Percentiles rank a stretch among this genome's conserved stretches.
phyloP scores from a whole-genome alignment of 2,797 vertebrate genomes.

The Acrossocheilus wenchowensis region DNA sequence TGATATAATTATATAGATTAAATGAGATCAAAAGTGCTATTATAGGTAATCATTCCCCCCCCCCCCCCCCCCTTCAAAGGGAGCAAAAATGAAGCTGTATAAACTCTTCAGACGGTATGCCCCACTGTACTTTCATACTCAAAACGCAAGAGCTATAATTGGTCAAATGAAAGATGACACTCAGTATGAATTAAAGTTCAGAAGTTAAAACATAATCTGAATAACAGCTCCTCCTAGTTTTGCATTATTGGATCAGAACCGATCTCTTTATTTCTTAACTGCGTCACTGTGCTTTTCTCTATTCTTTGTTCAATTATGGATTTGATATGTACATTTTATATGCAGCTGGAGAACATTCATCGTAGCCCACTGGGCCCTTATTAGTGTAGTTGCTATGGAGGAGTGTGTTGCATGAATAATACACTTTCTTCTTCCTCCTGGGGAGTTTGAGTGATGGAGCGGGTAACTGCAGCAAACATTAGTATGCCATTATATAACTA shows the following conservation, averaged over 20 bases:
- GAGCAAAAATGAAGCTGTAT: not conserved
- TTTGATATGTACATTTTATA: constrained; percentile 46
- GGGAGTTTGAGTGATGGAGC: constrained; percentile 37
- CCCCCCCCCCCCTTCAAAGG: constrained; percentile 1
- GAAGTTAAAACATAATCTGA: constrained; percentile 7
- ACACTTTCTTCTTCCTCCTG: constrained; percentile 17
- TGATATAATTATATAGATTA: constrained; percentile 8
- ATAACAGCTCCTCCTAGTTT: constrained; percentile 18
- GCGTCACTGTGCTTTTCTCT: constrained; percentile 8
- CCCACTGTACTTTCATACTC: not conserved
- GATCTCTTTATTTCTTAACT: constrained; percentile 32
- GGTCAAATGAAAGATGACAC: constrained; percentile 15
- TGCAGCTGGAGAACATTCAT: constrained; percentile 44
- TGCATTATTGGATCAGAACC: constrained; percentile 33
- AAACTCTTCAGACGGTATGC: not conserved
- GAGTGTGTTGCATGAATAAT: constrained; percentile 51
- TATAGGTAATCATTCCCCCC: not conserved
- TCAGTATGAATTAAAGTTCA: not conserved
- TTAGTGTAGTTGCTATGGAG: constrained; percentile 52
- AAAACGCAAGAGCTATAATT: not conserved
- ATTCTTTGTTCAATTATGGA: constrained; percentile 52
- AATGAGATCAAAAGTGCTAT: not conserved
- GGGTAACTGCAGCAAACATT: constrained; percentile 39
- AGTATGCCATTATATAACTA: constrained; percentile 50
- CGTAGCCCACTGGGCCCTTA: constrained; percentile 44